These are phyloP conservation scores for Labeo rohita DNA, from an alignment of 2,113 vertebrate genomes.

Conservation along the genomic window DNA sequence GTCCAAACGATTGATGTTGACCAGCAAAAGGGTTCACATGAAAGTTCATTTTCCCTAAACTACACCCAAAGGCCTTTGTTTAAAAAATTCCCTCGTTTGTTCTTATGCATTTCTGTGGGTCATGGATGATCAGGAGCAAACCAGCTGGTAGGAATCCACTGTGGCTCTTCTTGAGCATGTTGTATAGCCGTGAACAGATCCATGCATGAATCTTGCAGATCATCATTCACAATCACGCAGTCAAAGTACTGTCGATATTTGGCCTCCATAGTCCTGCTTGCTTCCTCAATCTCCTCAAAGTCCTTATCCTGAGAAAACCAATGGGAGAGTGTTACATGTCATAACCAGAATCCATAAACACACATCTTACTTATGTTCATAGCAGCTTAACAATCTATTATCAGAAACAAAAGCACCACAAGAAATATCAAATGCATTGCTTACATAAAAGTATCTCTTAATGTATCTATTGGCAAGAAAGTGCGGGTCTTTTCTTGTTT, in stretches of 20 bases:
- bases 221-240: constrained; percentile 83
- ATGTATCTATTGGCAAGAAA: constrained; percentile 81
- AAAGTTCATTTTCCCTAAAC: background rate
- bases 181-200: constrained; percentile 80
- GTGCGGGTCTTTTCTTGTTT: constrained; percentile 81
- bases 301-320: constrained; percentile 83
- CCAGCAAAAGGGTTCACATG: too few species aligned
- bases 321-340: background rate
- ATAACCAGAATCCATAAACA: background rate
- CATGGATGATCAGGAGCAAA: constrained; percentile 69
- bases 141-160: constrained; percentile 89
- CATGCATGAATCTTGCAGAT: constrained; percentile 79
- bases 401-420: background rate
- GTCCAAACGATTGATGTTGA: background rate
- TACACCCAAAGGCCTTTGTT: background rate
- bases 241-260: constrained; percentile 90
- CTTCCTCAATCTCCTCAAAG: constrained; percentile 84
- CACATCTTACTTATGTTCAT: background rate
- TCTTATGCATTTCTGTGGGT: constrained; percentile 13
- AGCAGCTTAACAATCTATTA: background rate
- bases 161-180: constrained; percentile 82
- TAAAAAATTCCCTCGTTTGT: background rate
- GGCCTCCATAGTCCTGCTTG: constrained; percentile 80
- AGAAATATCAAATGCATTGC: constrained; percentile 3
- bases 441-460: constrained; percentile 85